phyloP scores from a whole-genome alignment of 1,140 invertebrate species.

The Parasteatoda tepidariorum region DNA sequence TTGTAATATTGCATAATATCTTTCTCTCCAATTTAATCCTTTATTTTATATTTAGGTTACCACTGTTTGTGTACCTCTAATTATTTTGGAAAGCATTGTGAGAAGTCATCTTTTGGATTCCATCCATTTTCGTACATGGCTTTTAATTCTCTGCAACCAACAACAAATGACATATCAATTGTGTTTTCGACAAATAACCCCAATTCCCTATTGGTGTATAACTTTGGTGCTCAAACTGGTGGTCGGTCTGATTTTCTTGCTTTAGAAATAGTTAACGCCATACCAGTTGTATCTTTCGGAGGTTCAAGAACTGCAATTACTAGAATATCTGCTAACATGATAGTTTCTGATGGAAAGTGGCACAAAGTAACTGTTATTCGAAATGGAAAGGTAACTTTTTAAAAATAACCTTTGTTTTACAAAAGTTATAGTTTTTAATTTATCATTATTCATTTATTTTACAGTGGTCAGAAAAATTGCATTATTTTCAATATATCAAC shows the following conservation, averaged over 20 bases:
- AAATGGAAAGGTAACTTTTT: constrained; percentile 73
- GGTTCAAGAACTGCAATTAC: constrained; percentile 87
- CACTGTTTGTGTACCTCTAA: constrained; percentile 84
- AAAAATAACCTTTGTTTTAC: no score
- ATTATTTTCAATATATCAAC: no score
- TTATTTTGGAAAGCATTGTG: constrained; percentile 90
- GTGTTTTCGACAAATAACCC: constrained; percentile 90
- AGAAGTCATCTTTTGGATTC: constrained; percentile 90
- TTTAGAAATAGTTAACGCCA: constrained; percentile 85
- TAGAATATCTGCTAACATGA: constrained; percentile 75
- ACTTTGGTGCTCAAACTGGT: constrained; percentile 85
- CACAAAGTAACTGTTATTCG: constrained; percentile 90
- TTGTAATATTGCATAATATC: no score
- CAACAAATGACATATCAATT: constrained; percentile 90
- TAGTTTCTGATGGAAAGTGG: constrained; percentile 88
- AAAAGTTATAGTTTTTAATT: no score
- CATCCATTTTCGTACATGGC: constrained; percentile 88
- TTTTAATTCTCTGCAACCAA: constrained; percentile 82
- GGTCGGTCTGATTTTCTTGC: constrained; percentile 93
- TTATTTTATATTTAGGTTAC: constrained; percentile 78
- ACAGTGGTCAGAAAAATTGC: no score
- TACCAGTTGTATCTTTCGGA: constrained; percentile 88
- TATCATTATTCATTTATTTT: no score
- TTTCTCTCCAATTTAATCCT: no score
- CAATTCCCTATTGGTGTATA: constrained; percentile 88